phyloP scores from a whole-genome alignment of 2,888 invertebrate species.

The Acanthopleura granulata region DNA sequence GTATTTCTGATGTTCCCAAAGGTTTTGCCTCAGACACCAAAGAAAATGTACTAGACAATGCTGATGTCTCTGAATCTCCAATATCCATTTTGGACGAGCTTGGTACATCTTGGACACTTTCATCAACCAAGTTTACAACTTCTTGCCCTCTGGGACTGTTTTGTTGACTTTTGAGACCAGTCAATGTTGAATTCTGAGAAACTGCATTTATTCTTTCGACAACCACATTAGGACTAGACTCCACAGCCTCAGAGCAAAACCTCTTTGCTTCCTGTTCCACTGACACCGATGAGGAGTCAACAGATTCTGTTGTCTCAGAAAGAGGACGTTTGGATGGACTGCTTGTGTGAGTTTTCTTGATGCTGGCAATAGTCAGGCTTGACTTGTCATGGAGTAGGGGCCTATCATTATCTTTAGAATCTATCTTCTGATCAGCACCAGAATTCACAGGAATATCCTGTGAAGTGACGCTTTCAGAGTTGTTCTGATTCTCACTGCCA shows the following conservation, averaged over 20 bases:
- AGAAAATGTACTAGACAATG: neutral
- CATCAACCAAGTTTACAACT: neutral
- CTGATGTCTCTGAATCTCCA: neutral
- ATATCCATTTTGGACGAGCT: neutral
- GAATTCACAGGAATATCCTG: neutral
- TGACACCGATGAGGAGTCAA: neutral
- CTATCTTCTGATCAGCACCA: neutral
- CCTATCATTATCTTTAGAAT: neutral
- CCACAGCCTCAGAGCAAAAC: conserved; percentile 20
- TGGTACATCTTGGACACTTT: neutral
- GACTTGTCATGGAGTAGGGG: neutral
- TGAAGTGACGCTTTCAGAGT: neutral
- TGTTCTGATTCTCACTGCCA: neutral
- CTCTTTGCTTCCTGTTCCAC: conserved; percentile 19
- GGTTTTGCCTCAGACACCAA: neutral
- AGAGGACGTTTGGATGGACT: neutral
- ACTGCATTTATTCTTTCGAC: conserved; percentile 50
- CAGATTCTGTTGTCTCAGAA: neutral
- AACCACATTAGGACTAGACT: conserved; percentile 43
- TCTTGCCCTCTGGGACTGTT: conserved; percentile 42
- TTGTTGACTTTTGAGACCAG: conserved; percentile 53
- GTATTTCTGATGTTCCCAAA: neutral
- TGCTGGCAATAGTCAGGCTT: neutral
- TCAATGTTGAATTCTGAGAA: conserved; percentile 37
- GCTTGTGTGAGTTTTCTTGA: neutral